A percentile compares a stretch with the other conserved stretches of the same genome.
Evolutionary conservation across 2,797 vertebrate species (phyloP).

Genomic region (Xenopus petersii): DNA sequence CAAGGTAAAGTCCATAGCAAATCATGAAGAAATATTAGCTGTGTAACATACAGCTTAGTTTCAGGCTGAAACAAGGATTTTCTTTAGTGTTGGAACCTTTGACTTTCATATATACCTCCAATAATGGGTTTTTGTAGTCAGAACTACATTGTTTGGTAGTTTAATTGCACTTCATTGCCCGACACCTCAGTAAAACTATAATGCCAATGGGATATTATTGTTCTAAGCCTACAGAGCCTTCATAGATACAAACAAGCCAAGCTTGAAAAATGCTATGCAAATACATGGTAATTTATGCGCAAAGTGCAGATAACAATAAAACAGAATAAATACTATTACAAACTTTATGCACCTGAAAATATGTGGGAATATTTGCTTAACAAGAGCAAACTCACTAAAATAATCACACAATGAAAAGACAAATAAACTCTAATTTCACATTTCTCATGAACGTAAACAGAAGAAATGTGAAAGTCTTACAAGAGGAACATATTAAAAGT

Average conservation of each 20-base stretch:
- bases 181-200: conserved; percentile 29
- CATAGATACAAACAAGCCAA: conserved; percentile 61
- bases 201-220: conserved; percentile 38
- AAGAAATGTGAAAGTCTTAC: conserved; percentile 34
- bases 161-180: conserved; percentile 28
- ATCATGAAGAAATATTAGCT: too few relatives aligned
- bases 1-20: too few relatives aligned
- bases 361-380: conserved; percentile 67
- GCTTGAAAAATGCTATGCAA: conserved; percentile 69
- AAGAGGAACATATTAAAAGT: conserved; percentile 16
- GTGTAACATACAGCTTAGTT: too few relatives aligned
- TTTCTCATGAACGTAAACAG: conserved; percentile 55
- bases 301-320: conserved; percentile 71
- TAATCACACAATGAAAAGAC: conserved; percentile 67
- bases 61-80: too few relatives aligned
- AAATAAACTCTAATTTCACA: conserved; percentile 66
- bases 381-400: conserved; percentile 67
- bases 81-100: too few relatives aligned
- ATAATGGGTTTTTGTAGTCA: conserved; percentile 3
- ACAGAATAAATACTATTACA: conserved; percentile 67
- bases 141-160: conserved; percentile 3
- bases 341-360: conserved; percentile 70
- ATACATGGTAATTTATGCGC: conserved; percentile 70
- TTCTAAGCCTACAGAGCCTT: conserved; percentile 54
- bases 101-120: too few relatives aligned